phyloP scores from a whole-genome alignment of 2,888 invertebrate genomes.

The Gari tellinella region DNA sequence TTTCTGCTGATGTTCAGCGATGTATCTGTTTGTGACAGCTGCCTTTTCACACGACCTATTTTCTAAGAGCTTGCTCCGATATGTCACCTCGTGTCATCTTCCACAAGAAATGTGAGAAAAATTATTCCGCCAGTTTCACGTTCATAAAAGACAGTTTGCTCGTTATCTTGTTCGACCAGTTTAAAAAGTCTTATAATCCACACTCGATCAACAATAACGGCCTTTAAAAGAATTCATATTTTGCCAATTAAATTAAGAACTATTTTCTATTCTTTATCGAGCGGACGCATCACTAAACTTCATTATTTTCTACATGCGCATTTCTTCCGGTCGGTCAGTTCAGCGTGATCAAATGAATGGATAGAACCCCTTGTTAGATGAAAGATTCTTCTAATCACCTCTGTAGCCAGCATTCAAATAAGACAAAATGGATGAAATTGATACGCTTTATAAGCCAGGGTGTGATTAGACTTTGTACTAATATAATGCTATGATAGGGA shows the following conservation, averaged over 20 bases:
- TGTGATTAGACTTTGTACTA: too few relatives aligned
- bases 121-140: constrained; percentile 42
- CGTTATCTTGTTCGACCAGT: constrained; percentile 36
- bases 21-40: constrained; percentile 7
- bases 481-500: too few relatives aligned
- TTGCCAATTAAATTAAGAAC: constrained; percentile 45
- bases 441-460: too few relatives aligned
- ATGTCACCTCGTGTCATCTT: constrained; percentile 51
- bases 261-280: constrained; percentile 34
- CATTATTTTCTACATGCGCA: constrained; percentile 56
- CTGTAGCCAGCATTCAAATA: too few relatives aligned
- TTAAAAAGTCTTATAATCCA: constrained; percentile 51
- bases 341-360: constrained; percentile 44
- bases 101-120: constrained; percentile 40
- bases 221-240: constrained; percentile 47
- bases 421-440: too few relatives aligned
- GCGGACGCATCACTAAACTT: constrained; percentile 32
- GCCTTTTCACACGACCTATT: constrained; percentile 47
- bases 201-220: constrained; percentile 27
- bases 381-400: constrained; percentile 13
- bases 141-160: constrained; percentile 41
- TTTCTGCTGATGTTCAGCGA: too few relatives aligned
- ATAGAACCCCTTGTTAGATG: constrained; percentile 20
- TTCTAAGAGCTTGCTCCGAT: constrained; percentile 30
- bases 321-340: constrained; percentile 39